A percentile compares a stretch with the other conserved stretches of the same genome.
Conservation (phyloP, 2,113 vertebrate species). For the Paralichthys olivaceus region DNA sequence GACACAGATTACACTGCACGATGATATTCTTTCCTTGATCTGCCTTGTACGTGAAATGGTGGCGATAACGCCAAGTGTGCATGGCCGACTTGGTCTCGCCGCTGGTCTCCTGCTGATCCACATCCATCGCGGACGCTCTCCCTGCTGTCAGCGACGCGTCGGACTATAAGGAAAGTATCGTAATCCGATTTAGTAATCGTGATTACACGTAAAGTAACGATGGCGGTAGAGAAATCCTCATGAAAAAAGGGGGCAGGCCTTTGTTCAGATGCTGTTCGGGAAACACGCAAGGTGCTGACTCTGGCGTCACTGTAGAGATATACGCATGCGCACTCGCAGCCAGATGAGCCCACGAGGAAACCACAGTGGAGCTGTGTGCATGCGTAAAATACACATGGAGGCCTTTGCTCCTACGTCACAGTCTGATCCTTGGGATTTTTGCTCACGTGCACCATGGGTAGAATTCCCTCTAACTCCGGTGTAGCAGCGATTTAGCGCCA, state of each 20-base stretch:
- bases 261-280: slow-evolving; percentile 56
- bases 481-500: slow-evolving; percentile 41
- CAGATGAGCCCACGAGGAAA: too few species aligned
- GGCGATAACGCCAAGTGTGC: slow-evolving; percentile 79
- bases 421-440: not conserved
- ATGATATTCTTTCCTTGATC: slow-evolving; percentile 81
- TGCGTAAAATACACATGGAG: fast-evolving
- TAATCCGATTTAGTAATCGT: slow-evolving; percentile 81
- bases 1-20: slow-evolving; percentile 82
- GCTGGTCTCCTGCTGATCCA: slow-evolving; percentile 52
- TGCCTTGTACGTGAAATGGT: slow-evolving; percentile 82
- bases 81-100: slow-evolving; percentile 74
- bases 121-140: slow-evolving; percentile 57
- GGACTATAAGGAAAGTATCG: slow-evolving; percentile 66
- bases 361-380: slow-evolving; percentile 11
- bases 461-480: slow-evolving; percentile 6
- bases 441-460: not conserved
- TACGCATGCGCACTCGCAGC: not conserved
- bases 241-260: slow-evolving; percentile 77
- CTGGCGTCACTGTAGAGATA: fast-evolving
- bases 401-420: fast-evolving
- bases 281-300: not conserved
- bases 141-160: slow-evolving; percentile 2
- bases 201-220: slow-evolving; percentile 83
- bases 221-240: slow-evolving; percentile 65